Evolutionary conservation across 23 tunicate genomes (phyloP), one percentile per base, ranked within the genome.

Genomic region (Styela clava): DNA sequence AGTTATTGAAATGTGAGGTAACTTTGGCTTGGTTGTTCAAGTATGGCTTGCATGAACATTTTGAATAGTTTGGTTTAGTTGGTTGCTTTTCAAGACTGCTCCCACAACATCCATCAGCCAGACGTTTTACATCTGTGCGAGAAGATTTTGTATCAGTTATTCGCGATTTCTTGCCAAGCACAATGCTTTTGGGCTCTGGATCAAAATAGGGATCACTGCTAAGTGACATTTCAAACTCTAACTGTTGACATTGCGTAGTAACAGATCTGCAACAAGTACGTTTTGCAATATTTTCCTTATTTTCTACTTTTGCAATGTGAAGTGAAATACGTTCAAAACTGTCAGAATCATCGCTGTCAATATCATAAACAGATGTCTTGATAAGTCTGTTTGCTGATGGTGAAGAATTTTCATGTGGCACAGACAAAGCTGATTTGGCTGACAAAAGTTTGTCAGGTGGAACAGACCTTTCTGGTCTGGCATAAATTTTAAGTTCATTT

Each of bases 141-240:
- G 24, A n/a, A 18, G 32, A 28, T 29, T 32, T 71, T 5, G 35
- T 71, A 30, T 71, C 34, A 12, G 56, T 44, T 7, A 12, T 44
- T 44, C 9, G 12, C 12, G 56, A 44, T 28, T 79, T 3, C 12
- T 16, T 27, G 7, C 69, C 61, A 16, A 91, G 73, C 2, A 86
- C 97, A 52, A 91, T 91, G 64, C 97, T 91, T 69, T 91, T 91
- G 16, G 97, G 97, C 70, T 91, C 97, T 24, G 97, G 85, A 68
- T 91, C 97, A 70, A 78, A 37, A 51, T 86, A 91, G 26, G 97
- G 97, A 73, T 91, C 97, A 23, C 76, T 69, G 26, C 23, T 34
- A 32, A 52, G 3, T 23, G 81, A 34, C 29, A 37, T 3, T 65
- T 26, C 70, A 25, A 27, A 65, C 7, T 65, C 31, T 16, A 27